These are phyloP conservation scores for Palythoa grandiflora DNA, from an alignment of 92 coral and sea anemone species.

Conservation along the genomic window DNA sequence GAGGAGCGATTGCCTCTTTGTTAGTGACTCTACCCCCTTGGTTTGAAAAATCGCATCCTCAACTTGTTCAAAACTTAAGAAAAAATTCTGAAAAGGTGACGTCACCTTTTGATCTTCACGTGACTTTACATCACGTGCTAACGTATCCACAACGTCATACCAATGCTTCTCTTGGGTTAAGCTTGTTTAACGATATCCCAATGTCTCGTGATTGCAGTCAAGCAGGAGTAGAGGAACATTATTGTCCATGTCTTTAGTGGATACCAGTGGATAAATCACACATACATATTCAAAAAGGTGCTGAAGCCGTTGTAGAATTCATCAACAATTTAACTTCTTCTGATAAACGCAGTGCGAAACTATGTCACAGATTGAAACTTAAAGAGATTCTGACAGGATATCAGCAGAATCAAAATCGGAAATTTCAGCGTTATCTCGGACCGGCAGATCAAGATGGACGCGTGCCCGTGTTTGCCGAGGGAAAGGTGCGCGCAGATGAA, in stretches of 20 bases:
- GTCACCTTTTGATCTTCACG: slow-evolving; percentile 92
- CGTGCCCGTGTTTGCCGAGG: slow-evolving; percentile 76
- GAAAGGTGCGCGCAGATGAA: slow-evolving; percentile 46
- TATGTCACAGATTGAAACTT: slow-evolving; percentile 74
- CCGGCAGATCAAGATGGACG: slow-evolving; percentile 88
- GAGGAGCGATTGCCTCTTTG: slow-evolving; percentile 93
- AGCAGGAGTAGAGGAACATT: slow-evolving; percentile 90
- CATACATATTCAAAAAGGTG: slow-evolving; percentile 68
- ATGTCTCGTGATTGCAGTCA: slow-evolving; percentile 77
- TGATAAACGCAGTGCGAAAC: slow-evolving; percentile 60
- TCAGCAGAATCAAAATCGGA: slow-evolving; percentile 82
- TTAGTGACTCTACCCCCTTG: slow-evolving; percentile 84
- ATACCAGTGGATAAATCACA: slow-evolving; percentile 67
- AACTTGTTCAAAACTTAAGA: slow-evolving; percentile 52
- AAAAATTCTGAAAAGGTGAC: slow-evolving; percentile 74
- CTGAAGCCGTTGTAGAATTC: slow-evolving; percentile 72
- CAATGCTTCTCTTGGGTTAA: slow-evolving; percentile 65
- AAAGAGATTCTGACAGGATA: slow-evolving; percentile 69
- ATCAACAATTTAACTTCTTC: slow-evolving; percentile 72
- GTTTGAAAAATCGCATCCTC: slow-evolving; percentile 62
- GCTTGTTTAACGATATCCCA: slow-evolving; percentile 71
- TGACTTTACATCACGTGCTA: slow-evolving; percentile 81
- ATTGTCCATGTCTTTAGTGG: slow-evolving; percentile 93
- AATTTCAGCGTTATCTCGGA: slow-evolving; percentile 77
- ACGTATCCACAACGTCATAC: slow-evolving; percentile 75